Evolutionary conservation across 2,888 invertebrate species (phyloP), one percentile per base, ranked within the genome.

Genomic region (Papilio gigon): DNA sequence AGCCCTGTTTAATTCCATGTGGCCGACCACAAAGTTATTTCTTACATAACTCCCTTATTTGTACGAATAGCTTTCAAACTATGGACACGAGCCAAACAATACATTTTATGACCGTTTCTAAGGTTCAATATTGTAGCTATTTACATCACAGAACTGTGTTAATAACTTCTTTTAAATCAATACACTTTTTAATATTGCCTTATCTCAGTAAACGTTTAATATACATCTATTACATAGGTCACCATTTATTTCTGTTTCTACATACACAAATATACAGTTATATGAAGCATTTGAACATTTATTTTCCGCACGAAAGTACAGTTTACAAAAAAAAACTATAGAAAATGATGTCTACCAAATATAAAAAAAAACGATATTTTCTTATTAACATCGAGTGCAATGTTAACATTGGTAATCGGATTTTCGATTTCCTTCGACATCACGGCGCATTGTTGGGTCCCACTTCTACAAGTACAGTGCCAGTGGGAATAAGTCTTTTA

Each of bases 61-160:
- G n/a, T 37, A 64, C 58, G 22, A 63, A 68, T 59, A 68, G 67
- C 67, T 62, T 50, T 62, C 25, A 33, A 33, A 44, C n/a, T 58
- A 56, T 68, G 68, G 68, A 68, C 50, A 47, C 40, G 44, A 68
- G 68, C 68, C 68, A 68, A 68, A 44, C 25, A 35, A 58, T 47
- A 63, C 35, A 58, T 40, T 63, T 63, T 68, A 63, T 68, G 50
- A 47, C 25, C 14, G 27, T 42, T 62, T 17, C 42, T 44, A 56
- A 17, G 33, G 12, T 25, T 44, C 33, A 68, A 17, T 58, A 47
- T 58, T 25, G 44, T 25, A n/a, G 61, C 40, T 53, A 40, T 67
- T 62, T 65, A 22, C 30, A 30, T 22, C 17, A 33, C 40, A 44
- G 20, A 33, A 47, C 25, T 66, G 12, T 59, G 22, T 33, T 25